Percentiles rank a stretch among this genome's conserved stretches.
Evolutionary conservation across 2,797 vertebrate genomes (phyloP).

Genomic region (Erithacus rubecula): DNA sequence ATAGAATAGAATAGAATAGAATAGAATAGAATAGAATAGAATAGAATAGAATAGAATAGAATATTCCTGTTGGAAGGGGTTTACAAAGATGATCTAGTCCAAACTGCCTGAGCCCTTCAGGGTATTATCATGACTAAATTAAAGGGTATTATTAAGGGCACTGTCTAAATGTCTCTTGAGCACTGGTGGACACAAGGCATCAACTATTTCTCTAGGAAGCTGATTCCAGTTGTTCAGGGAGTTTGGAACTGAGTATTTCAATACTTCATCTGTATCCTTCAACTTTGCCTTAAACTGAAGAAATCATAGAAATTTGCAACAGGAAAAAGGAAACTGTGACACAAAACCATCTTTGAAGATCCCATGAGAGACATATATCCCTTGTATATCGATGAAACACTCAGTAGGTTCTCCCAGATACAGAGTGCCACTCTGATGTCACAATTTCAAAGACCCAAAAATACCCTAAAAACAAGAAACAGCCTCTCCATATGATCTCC

Average conservation of each 20-base stretch:
- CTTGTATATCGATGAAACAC: neutral
- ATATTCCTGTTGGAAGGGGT: neutral
- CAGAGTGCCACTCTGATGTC: neutral
- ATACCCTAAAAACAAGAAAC: neutral
- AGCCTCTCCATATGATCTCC: neutral
- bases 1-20: neutral
- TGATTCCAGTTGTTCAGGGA: neutral
- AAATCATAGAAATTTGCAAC: neutral
- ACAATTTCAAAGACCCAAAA: neutral
- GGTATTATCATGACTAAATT: neutral
- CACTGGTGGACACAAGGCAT: neutral
- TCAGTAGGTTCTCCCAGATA: neutral
- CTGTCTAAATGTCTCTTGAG: neutral
- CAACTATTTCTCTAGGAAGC: neutral
- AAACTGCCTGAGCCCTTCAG: neutral
- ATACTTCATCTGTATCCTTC: neutral
- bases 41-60: neutral
- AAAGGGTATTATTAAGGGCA: neutral
- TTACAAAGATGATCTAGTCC: accelerated
- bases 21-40: no score
- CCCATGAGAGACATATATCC: neutral
- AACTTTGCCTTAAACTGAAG: neutral
- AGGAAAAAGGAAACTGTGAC: neutral
- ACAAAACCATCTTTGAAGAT: neutral
- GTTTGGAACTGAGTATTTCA: neutral